Conservation (phyloP, 2,888 invertebrate genomes). For the Helleia helle region DNA sequence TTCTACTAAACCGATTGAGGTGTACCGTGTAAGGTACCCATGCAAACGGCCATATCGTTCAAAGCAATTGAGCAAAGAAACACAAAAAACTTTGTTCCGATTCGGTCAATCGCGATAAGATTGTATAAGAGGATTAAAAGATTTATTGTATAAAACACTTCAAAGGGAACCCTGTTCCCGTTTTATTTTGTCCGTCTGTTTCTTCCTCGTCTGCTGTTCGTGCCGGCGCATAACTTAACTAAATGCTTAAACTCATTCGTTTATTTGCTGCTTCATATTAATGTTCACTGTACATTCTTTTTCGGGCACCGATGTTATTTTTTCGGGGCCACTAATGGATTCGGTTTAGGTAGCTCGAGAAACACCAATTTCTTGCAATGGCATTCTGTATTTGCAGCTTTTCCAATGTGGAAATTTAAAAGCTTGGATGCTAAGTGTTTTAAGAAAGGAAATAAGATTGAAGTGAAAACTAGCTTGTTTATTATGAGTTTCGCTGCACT, state of each 20-base stretch:
- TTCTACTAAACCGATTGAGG: too few relatives aligned
- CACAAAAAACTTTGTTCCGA: slow-evolving; percentile 27
- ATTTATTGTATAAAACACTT: slow-evolving; percentile 63
- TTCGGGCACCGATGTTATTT: slow-evolving; percentile 23
- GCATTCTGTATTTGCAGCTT: slow-evolving; percentile 18
- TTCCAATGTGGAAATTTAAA: background rate
- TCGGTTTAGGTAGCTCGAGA: slow-evolving; percentile 15
- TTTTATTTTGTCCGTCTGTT: slow-evolving; percentile 56
- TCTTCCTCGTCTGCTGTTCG: slow-evolving; percentile 39
- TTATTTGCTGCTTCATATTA: slow-evolving; percentile 43
- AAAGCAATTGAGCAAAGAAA: too few relatives aligned
- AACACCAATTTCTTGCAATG: slow-evolving; percentile 21
- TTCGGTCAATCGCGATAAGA: slow-evolving; percentile 61
- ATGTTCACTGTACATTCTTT: slow-evolving; percentile 31
- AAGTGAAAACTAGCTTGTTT: too few relatives aligned
- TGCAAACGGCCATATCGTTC: too few relatives aligned
- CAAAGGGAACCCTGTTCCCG: slow-evolving; percentile 58
- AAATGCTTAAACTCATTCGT: slow-evolving; percentile 34
- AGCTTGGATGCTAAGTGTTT: too few relatives aligned
- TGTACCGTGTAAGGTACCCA: too few relatives aligned
- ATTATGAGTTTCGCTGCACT: too few relatives aligned
- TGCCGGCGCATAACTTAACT: slow-evolving; percentile 45
- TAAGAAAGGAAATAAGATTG: too few relatives aligned
- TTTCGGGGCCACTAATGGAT: slow-evolving; percentile 19
- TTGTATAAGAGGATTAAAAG: slow-evolving; percentile 68